Conservation (phyloP, 2,113 vertebrate species). For the Tympanuchus pallidicinctus region DNA sequence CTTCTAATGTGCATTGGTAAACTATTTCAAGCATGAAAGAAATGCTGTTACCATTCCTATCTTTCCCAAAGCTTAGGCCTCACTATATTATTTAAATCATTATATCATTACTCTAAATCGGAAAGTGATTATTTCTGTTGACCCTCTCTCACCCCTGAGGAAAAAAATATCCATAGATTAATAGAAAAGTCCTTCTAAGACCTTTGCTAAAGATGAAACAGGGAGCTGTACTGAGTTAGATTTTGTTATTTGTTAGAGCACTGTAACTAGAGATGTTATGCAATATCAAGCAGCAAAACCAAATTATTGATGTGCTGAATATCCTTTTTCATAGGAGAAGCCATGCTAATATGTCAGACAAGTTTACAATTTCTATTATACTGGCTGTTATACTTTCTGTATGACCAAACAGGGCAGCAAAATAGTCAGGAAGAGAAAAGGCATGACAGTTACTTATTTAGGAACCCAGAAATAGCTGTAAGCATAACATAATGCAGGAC, state of each 20-base stretch:
- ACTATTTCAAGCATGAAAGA: not conserved
- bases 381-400: not conserved
- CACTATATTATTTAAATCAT: not conserved
- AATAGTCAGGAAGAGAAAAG: not conserved
- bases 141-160: not conserved
- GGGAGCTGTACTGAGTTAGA: not conserved
- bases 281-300: not conserved
- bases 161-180: not conserved
- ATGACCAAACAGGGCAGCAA: not conserved
- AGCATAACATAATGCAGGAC: not conserved
- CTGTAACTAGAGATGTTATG: not conserved
- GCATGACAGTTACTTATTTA: not conserved
- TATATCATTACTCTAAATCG: not conserved
- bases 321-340: not conserved
- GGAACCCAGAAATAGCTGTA: not conserved
- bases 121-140: not conserved
- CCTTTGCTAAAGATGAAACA: not conserved
- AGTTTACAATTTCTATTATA: not conserved
- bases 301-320: not conserved
- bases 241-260: not conserved
- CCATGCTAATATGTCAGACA: not conserved
- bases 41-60: not conserved
- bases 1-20: not conserved
- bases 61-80: not conserved
- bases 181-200: not conserved